phyloP scores from a whole-genome alignment of 2,797 vertebrate genomes.

The Lepus townsendii region DNA sequence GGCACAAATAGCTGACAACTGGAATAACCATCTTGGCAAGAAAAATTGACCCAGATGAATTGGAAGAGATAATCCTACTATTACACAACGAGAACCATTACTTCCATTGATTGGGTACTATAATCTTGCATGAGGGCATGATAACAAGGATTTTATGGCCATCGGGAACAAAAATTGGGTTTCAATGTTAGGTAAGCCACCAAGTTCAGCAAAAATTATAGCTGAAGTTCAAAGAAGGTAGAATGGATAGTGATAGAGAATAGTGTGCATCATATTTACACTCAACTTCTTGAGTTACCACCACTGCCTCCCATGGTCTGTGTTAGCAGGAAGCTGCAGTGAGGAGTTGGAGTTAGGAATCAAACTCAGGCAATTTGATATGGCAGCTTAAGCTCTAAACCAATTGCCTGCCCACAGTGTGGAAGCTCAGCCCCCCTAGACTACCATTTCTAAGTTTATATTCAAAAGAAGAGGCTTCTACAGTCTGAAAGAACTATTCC shows the following conservation, averaged over 20 bases:
- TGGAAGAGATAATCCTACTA: background rate
- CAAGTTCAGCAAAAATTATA: slow-evolving; percentile 19
- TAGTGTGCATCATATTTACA: background rate
- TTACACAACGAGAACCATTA: background rate
- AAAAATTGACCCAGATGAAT: background rate
- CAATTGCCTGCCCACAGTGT: too few relatives aligned
- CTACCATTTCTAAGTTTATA: background rate
- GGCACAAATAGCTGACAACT: background rate
- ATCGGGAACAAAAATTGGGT: background rate
- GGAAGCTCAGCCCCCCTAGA: background rate
- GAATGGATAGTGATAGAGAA: background rate
- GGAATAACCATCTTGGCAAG: background rate
- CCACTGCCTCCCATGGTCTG: too few relatives aligned
- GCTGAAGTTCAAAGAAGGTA: background rate
- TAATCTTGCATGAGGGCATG: background rate
- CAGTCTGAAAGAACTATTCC: background rate
- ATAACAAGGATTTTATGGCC: background rate
- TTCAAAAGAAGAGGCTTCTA: background rate
- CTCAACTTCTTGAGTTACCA: background rate
- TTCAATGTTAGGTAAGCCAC: background rate
- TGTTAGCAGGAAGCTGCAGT: too few relatives aligned
- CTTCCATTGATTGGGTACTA: background rate
- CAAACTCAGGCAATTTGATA: too few relatives aligned
- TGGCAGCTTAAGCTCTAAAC: too few relatives aligned
- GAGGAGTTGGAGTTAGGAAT: too few relatives aligned